Evolutionary conservation across 2,797 vertebrate genomes (phyloP), one percentile per base, ranked within the genome.

Genomic region (Smutsia gigantea): DNA sequence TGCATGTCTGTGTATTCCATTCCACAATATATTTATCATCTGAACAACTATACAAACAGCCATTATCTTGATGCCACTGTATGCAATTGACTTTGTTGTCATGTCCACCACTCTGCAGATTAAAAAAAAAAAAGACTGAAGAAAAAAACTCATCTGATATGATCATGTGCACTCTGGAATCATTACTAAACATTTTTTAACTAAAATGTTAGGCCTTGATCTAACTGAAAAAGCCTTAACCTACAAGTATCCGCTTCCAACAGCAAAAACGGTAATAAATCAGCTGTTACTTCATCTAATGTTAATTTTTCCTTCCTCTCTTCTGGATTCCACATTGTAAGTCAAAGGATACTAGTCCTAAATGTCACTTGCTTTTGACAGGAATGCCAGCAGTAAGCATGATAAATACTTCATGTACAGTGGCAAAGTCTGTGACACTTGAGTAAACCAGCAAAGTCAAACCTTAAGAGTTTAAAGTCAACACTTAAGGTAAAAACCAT

Each of bases 1-100:
- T 99, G 97, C 99, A 99, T 1, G 99, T 99, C 99, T 99, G 99
- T 99, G 99, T 98, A 98, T 99, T 99, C 99, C 99, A 99, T 98
- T 99, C 99, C 57, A 99, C 98, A 23, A 99, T 99, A 98, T 99
- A 98, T 77, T 99, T 99, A 98, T 99, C 99, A 68, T 99, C 99
- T 98, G 99, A 99, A 97, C 99, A 99, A 79, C 99, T 99, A 99
- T 99, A 99, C 96, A 99, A 99, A 97, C 99, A 99, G 95, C 98
- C 98, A 94, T 99, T 99, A 72, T 99, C 98, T 66, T 99, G 99
- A 95, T 99, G 99, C 99, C 99, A 99, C 98, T 99, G 99, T 95
- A 99, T 98, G 97, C 99, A 99, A 97, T 99, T 99, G 86, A 99
- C 99, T 97, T 98, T 99, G 97, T 96, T 99, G 96, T 99, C 99